Base-by-base conservation (phyloP, 2,113 vertebrate genomes). In the Natator depressus region DNA sequence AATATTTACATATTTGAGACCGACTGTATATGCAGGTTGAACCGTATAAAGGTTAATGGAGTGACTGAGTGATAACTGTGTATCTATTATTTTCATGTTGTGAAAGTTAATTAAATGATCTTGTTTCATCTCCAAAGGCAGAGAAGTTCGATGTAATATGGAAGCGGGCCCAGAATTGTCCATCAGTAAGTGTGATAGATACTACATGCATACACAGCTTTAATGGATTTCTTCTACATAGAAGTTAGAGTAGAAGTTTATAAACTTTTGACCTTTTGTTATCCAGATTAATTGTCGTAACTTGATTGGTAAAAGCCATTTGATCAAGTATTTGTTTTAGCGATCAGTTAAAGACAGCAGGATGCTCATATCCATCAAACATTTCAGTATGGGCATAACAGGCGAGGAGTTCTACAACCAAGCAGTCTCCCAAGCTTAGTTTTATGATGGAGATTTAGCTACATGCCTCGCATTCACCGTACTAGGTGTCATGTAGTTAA, bases 61-160 rank as follows among this genome's bases (percentile, higher is more conserved):
- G 9, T 76, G 59, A 46, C 42, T 85, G 88, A 93, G 22, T 62
- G 10, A n/a, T 72, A 53, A 80, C 54, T 89, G 1, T 78, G 25
- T 31, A 14, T 89, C 75, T n/a, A 16, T 78, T 78, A 35, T 1
- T 0, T 91, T 16, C 86, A 9, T 88, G 57, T 91, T 89, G n/a
- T 10, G 42, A 90, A 62, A 92, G 1, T 95, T 12, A 95, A 72
- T 94, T 96, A 93, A 94, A 50, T 93, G 51, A 93, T 97, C 16
- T 93, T 94, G 80, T 62, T 97, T 94, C 82, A 89, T 96, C 38
- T 94, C 97, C 80, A 84, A 92, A 99, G 99, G 97, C 98, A 5
- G 97, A 98, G 83, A 98, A 98, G 16, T 99, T 99, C 97, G 99
- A 99, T 86, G 31, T 98, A 91, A 99, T 99, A 14, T 96, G 97